Evolutionary conservation across 2,888 invertebrate species (phyloP).

Genomic region (Thecocarcelia acutangulata): DNA sequence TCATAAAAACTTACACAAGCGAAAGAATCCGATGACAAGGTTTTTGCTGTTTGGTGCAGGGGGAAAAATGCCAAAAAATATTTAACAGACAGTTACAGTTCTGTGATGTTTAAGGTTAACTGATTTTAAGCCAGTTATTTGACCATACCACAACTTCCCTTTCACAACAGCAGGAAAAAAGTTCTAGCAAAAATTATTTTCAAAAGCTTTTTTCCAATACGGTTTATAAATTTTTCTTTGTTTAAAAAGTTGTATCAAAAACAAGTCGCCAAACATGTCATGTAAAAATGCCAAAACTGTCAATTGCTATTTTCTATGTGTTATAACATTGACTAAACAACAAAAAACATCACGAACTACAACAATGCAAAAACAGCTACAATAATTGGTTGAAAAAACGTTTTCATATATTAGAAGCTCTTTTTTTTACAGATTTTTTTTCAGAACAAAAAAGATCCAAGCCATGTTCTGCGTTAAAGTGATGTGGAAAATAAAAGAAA

Average conservation of each 20-base stretch:
- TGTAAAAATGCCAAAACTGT: slow-evolving; percentile 71
- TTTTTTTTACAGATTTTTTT: no score
- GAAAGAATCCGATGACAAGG: slow-evolving; percentile 47
- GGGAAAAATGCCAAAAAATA: slow-evolving; percentile 14
- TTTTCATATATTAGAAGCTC: neutral
- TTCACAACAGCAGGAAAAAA: neutral
- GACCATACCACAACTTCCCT: slow-evolving; percentile 42
- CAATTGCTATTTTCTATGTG: slow-evolving; percentile 64
- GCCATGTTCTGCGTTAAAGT: no score
- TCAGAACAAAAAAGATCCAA: no score
- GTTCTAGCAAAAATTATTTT: neutral
- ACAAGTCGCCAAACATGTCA: slow-evolving; percentile 70
- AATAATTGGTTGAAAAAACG: slow-evolving; percentile 18
- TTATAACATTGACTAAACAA: slow-evolving; percentile 52
- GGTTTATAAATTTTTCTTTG: slow-evolving; percentile 19
- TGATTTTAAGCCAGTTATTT: slow-evolving; percentile 19
- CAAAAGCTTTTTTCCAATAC: neutral
- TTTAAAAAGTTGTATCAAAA: slow-evolving; percentile 50
- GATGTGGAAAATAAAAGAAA: no score
- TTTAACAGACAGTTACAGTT: slow-evolving; percentile 18
- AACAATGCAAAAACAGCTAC: slow-evolving; percentile 35
- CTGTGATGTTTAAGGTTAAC: slow-evolving; percentile 18
- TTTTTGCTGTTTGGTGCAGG: neutral
- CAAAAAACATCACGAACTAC: slow-evolving; percentile 51
- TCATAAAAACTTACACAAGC: slow-evolving; percentile 32